phyloP scores from a whole-genome alignment of 2,797 vertebrate species.

The Sebastes diaconus region DNA sequence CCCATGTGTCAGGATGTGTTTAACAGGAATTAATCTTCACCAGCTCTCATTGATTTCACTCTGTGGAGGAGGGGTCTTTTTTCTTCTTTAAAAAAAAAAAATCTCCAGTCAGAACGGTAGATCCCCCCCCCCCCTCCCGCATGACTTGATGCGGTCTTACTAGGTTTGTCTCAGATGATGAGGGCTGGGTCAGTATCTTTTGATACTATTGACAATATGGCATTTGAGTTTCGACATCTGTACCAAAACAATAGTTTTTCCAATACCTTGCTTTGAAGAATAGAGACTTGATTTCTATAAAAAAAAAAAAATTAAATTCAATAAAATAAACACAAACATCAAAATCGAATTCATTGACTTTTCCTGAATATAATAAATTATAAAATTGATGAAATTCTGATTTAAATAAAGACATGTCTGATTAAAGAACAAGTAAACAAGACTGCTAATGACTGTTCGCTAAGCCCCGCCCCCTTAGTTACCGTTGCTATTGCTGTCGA shows the following conservation, averaged over 20 bases:
- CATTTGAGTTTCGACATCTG: not conserved
- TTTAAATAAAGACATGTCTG: not conserved
- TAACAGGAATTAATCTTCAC: constrained; percentile 65
- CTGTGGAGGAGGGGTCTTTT: constrained; percentile 29
- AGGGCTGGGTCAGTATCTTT: not conserved
- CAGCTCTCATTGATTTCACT: constrained; percentile 58
- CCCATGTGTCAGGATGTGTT: constrained; percentile 62
- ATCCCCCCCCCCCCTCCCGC: not conserved
- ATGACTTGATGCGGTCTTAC: not conserved
- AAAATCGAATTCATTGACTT: not conserved
- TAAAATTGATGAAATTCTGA: not conserved
- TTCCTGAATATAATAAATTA: not conserved
- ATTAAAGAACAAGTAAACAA: not conserved
- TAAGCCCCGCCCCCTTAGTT: not conserved
- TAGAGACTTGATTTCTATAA: not conserved
- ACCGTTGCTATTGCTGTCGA: not conserved
- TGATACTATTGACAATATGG: not conserved
- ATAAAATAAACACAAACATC: not conserved
- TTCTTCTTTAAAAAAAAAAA: not conserved
- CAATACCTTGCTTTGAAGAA: not conserved
- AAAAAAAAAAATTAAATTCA: not conserved
- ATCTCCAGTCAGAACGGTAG: not conserved
- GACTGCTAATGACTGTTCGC: not conserved
- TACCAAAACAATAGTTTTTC: too few species aligned
- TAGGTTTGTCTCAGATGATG: not conserved